Conservation (phyloP, 2,888 invertebrate species). For the Hemicrepidius hirtus region DNA sequence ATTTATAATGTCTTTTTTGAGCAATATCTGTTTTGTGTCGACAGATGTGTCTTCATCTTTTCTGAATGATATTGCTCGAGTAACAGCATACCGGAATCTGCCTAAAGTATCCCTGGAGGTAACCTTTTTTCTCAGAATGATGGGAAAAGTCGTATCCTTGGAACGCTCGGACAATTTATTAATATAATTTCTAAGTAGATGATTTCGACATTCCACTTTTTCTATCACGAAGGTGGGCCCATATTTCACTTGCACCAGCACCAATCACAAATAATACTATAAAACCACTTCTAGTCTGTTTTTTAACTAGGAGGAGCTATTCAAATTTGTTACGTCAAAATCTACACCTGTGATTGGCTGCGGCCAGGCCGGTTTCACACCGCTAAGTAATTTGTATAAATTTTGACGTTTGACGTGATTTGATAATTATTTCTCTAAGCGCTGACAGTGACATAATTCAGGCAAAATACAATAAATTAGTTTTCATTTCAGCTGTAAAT, state of each 20-base stretch:
- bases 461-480: no score
- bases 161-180: background rate
- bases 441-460: no score
- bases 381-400: no score
- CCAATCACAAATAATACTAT: no score
- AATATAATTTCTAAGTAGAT: background rate
- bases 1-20: background rate
- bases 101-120: conserved; percentile 2
- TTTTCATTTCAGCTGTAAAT: no score
- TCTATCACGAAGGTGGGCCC: background rate
- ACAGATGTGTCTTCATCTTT: background rate
- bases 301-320: no score
- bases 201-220: background rate
- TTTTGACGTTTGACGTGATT: no score
- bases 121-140: background rate
- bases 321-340: no score
- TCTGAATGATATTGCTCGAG: background rate
- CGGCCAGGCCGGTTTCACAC: no score
- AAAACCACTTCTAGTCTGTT: no score
- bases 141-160: background rate
- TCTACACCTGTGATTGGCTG: no score
- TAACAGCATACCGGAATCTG: background rate
- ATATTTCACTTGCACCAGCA: background rate
- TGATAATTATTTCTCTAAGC: no score
- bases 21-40: background rate